These are phyloP conservation scores for Hymenochirus boettgeri DNA, from an alignment of 2,113 vertebrate genomes.

Conservation along the genomic window DNA sequence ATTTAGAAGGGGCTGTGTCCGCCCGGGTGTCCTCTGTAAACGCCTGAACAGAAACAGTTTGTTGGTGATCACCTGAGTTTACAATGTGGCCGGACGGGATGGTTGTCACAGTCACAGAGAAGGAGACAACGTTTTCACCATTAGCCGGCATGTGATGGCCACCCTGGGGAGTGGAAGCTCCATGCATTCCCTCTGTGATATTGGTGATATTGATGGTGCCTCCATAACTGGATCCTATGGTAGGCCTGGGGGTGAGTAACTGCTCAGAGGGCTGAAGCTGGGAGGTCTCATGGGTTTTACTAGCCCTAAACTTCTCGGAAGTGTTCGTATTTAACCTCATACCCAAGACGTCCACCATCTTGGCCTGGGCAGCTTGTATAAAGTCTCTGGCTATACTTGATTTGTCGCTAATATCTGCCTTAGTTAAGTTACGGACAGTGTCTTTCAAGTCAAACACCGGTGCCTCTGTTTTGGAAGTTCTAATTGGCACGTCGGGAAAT, in stretches of 20 bases:
- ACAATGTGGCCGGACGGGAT: slow-evolving; percentile 74
- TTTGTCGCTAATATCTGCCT: slow-evolving; percentile 44
- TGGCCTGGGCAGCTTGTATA: slow-evolving; percentile 65
- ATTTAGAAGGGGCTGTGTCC: slow-evolving; percentile 85
- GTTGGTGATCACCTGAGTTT: slow-evolving; percentile 58
- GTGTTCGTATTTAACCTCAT: slow-evolving; percentile 57
- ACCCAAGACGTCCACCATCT: slow-evolving; percentile 62
- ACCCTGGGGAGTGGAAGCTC: slow-evolving; percentile 50
- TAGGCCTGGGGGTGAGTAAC: slow-evolving; percentile 58
- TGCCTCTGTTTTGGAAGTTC: slow-evolving; percentile 57
- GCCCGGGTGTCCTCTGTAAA: slow-evolving; percentile 70
- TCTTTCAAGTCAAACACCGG: slow-evolving; percentile 41
- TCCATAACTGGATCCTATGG: slow-evolving; percentile 71
- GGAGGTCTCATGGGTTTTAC: slow-evolving; percentile 44
- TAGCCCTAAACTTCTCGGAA: slow-evolving; percentile 59
- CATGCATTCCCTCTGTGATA: slow-evolving; percentile 66
- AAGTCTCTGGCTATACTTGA: slow-evolving; percentile 67
- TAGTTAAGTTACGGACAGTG: slow-evolving; percentile 44
- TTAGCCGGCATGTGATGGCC: slow-evolving; percentile 60
- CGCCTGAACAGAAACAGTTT: slow-evolving; percentile 73
- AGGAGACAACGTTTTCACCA: slow-evolving; percentile 87
- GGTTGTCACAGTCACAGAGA: slow-evolving; percentile 94
- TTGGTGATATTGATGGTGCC: slow-evolving; percentile 87
- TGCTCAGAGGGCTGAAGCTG: slow-evolving; percentile 55
- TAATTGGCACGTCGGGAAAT: slow-evolving; percentile 30